These are phyloP conservation scores for Anas acuta DNA, from an alignment of 2,797 vertebrate species.

Conservation along the genomic window DNA sequence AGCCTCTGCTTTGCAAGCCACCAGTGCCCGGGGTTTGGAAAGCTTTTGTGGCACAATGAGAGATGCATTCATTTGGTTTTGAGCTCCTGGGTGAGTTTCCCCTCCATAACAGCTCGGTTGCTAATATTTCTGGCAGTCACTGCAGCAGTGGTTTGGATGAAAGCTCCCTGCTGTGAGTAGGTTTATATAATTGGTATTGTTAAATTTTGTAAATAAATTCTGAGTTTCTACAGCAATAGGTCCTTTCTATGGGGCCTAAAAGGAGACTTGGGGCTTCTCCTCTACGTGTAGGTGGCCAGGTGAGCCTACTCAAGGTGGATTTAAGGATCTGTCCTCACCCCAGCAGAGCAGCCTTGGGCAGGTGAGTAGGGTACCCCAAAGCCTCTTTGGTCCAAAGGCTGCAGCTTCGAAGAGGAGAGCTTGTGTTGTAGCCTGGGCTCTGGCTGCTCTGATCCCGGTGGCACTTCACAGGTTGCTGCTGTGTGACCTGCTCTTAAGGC, in stretches of 20 bases:
- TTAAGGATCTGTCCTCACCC: neutral
- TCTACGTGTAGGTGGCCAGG: rapidly evolving
- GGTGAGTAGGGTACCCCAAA: neutral
- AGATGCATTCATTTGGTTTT: slow-evolving; percentile 21
- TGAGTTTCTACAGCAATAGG: neutral
- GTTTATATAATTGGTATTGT: slow-evolving; percentile 31
- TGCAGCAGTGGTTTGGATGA: slow-evolving; percentile 26
- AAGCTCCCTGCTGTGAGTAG: slow-evolving; percentile 31
- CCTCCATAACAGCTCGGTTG: neutral
- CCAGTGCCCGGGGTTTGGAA: neutral
- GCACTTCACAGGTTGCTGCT: neutral
- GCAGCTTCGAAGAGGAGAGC: neutral
- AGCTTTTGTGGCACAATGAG: neutral
- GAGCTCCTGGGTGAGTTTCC: slow-evolving; percentile 19
- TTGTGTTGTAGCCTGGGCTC: neutral
- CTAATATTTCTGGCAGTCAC: slow-evolving; percentile 37
- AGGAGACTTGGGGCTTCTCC: neutral
- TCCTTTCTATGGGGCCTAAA: neutral
- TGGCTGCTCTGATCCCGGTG: neutral
- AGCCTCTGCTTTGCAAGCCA: neutral
- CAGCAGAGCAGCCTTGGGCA: neutral
- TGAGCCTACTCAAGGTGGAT: neutral
- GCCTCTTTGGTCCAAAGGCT: neutral
- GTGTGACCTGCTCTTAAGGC: neutral
- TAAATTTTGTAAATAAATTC: neutral